Evolutionary conservation across 1,140 invertebrate genomes (phyloP).

Genomic region (Heliconius hewitsoni): DNA sequence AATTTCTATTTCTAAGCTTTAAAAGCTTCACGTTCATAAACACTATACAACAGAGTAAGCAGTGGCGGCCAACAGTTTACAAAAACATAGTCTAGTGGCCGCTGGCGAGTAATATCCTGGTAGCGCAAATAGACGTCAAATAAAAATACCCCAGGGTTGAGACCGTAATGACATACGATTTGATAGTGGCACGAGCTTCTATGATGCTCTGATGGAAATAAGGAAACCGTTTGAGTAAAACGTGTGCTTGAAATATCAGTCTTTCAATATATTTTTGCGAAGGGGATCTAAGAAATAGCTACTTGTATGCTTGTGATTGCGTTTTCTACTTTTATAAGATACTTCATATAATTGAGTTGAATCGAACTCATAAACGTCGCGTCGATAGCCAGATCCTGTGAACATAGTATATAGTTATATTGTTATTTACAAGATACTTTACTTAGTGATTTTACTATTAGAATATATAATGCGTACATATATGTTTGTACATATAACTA

Average conservation of each 20-base stretch:
- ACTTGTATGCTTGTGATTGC: too few relatives aligned
- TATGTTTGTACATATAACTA: background rate
- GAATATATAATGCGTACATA: background rate
- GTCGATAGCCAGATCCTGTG: too few relatives aligned
- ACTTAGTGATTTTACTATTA: too few relatives aligned
- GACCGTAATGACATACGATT: conserved; percentile 6
- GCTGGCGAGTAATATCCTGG: conserved; percentile 41
- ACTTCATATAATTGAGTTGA: too few relatives aligned
- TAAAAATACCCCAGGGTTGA: conserved; percentile 12
- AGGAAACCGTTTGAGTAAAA: conserved; percentile 1
- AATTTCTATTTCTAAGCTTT: background rate
- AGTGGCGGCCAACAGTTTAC: conserved; percentile 23
- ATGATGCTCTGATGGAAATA: background rate
- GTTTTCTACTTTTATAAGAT: too few relatives aligned
- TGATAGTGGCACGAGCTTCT: background rate
- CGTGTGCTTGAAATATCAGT: background rate
- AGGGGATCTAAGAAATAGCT: too few relatives aligned
- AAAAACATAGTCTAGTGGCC: conserved; percentile 28
- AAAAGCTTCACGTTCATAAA: conserved; percentile 1
- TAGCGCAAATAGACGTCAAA: conserved; percentile 7
- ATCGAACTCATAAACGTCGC: too few relatives aligned
- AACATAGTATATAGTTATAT: too few relatives aligned
- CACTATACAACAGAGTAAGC: conserved; percentile 14
- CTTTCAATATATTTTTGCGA: too few relatives aligned
- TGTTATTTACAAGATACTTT: too few relatives aligned